A percentile compares a stretch with the other conserved stretches of the same genome.
Evolutionary conservation across 2,888 invertebrate species (phyloP).

Genomic region (Cryptocheilus praepositus): DNA sequence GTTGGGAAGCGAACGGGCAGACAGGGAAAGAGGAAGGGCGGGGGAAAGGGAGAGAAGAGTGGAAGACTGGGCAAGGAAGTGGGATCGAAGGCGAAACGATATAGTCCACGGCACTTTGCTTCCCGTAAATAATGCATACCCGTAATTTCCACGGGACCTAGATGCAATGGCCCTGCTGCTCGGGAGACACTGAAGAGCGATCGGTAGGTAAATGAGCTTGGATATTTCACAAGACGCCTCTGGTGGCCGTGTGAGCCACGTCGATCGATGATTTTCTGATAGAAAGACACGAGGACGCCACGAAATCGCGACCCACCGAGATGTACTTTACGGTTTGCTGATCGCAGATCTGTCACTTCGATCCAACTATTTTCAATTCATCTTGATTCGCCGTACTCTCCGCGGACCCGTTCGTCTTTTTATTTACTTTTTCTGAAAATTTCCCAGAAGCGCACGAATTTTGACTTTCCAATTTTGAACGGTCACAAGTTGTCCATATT

Average conservation of each 20-base stretch:
- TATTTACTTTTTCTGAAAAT: too few relatives aligned
- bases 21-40: not conserved
- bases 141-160: constrained; percentile 45
- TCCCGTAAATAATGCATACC: constrained; percentile 58
- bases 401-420: too few relatives aligned
- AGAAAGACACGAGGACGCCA: too few relatives aligned
- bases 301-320: too few relatives aligned
- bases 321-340: too few relatives aligned
- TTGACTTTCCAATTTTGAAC: too few relatives aligned
- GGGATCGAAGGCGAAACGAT: constrained; percentile 15
- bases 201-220: not conserved
- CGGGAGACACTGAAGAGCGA: constrained; percentile 3
- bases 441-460: too few relatives aligned
- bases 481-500: too few relatives aligned
- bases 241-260: constrained; percentile 34
- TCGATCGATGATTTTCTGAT: constrained; percentile 21
- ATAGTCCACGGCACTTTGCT: constrained; percentile 39
- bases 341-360: too few relatives aligned
- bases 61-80: not conserved
- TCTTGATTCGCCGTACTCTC: too few relatives aligned
- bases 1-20: too few relatives aligned
- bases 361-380: too few relatives aligned
- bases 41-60: not conserved
- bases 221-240: constrained; percentile 21
- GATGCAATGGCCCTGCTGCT: constrained; percentile 4